phyloP scores from a whole-genome alignment of 2,113 vertebrate genomes.

The Papio anubis region DNA sequence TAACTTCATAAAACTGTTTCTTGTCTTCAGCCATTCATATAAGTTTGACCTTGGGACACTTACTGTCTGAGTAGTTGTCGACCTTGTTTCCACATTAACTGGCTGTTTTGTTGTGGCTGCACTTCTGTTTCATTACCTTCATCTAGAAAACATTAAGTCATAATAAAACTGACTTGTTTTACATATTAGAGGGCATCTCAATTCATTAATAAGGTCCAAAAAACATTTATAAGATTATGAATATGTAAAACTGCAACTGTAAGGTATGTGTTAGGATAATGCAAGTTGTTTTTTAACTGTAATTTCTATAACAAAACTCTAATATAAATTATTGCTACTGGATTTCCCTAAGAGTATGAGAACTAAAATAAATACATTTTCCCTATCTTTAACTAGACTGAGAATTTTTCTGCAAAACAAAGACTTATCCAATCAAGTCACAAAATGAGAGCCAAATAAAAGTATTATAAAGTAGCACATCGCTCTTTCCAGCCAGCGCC shows the following conservation, averaged over 20 bases:
- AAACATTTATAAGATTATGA: conserved; percentile 1
- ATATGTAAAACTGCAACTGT: neutral
- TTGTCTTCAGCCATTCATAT: neutral
- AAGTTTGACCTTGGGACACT: conserved; percentile 77
- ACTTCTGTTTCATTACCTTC: conserved; percentile 95
- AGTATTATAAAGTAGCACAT: neutral
- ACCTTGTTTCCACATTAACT: conserved; percentile 99
- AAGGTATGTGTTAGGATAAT: neutral
- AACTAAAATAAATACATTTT: conserved; percentile 38
- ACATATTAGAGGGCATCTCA: conserved; percentile 29
- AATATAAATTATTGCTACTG: neutral
- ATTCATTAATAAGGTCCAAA: conserved; percentile 33
- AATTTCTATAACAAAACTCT: conserved; percentile 37
- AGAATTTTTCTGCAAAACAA: neutral
- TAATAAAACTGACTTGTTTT: conserved; percentile 37
- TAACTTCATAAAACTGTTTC: conserved; percentile 12
- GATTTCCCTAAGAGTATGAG: neutral
- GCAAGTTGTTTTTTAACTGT: conserved; percentile 20
- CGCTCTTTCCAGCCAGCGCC: too few species aligned
- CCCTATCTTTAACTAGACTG: neutral
- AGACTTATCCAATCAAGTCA: conserved; percentile 7
- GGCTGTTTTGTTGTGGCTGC: conserved; percentile 94
- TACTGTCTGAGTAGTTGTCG: conserved; percentile 98
- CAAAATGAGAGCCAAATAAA: neutral
- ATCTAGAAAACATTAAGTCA: conserved; percentile 89